A percentile compares a stretch with the other conserved stretches of the same genome.
Evolutionary conservation across 2,113 vertebrate genomes (phyloP).

Genomic region (Heptranchias perlo): DNA sequence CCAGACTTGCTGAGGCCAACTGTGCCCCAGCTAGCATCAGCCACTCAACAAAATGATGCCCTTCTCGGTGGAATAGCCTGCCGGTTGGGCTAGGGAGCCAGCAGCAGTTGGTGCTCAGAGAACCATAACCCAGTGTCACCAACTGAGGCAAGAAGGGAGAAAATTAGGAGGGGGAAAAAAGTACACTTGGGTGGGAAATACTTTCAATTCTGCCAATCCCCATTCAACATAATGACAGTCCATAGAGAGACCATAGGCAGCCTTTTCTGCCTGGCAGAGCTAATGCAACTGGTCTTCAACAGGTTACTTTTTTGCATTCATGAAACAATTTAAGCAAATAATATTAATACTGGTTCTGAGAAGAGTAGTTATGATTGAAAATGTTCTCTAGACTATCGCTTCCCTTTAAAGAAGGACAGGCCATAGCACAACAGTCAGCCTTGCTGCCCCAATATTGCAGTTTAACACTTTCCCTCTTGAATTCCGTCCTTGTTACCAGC

Average conservation of each 20-base stretch:
- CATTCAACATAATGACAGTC: neutral
- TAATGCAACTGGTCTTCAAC: neutral
- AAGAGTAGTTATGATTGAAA: neutral
- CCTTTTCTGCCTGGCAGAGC: neutral
- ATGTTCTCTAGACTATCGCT: neutral
- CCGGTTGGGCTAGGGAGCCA: neutral
- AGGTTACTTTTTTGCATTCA: neutral
- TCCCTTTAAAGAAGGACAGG: neutral
- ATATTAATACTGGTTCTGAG: neutral
- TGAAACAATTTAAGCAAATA: neutral
- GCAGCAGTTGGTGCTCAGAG: neutral
- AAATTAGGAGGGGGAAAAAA: neutral
- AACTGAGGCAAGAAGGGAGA: neutral
- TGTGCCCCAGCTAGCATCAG: neutral
- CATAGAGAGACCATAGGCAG: neutral
- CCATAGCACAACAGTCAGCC: neutral
- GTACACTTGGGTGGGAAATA: neutral
- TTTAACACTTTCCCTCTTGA: neutral
- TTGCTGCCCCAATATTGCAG: neutral
- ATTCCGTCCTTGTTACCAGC: neutral
- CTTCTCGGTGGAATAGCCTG: neutral
- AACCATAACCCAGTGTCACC: neutral
- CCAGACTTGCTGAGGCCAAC: neutral
- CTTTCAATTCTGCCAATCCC: neutral
- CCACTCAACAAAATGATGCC: neutral